Conservation (phyloP, 2,113 vertebrate species). For the Planiliza haematocheilus region DNA sequence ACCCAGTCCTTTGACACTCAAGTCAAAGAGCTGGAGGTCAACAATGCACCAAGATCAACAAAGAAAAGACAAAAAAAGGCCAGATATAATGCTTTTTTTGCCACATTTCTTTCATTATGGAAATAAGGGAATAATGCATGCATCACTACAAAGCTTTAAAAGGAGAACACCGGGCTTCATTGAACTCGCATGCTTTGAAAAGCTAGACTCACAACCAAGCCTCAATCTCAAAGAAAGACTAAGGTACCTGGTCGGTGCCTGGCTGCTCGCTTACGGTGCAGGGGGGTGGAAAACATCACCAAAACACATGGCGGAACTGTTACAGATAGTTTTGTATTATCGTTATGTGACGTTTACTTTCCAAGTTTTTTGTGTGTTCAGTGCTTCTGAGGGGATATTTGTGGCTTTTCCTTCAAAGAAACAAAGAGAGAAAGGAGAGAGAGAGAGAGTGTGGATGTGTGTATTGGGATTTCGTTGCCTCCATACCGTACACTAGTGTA, state of each 20-base stretch:
- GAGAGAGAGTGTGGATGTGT: background rate
- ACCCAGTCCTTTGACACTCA: slow-evolving; percentile 47
- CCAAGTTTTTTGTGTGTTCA: slow-evolving; percentile 25
- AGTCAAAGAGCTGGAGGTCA: slow-evolving; percentile 46
- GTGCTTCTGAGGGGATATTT: slow-evolving; percentile 26
- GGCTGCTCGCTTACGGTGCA: slow-evolving; percentile 34
- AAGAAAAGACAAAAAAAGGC: slow-evolving; percentile 33
- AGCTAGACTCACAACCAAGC: slow-evolving; percentile 16
- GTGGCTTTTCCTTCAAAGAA: slow-evolving; percentile 46
- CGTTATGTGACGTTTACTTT: slow-evolving; percentile 38
- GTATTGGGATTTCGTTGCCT: slow-evolving; percentile 42
- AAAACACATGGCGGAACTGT: slow-evolving; percentile 65
- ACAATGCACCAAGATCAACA: slow-evolving; percentile 31
- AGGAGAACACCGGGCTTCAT: slow-evolving; percentile 32
- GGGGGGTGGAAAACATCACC: background rate
- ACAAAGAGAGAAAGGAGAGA: slow-evolving; percentile 14
- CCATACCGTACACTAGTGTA: slow-evolving; percentile 19
- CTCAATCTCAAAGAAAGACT: slow-evolving; percentile 18
- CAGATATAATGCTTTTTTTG: slow-evolving; percentile 35
- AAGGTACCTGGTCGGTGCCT: slow-evolving; percentile 30
- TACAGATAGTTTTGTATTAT: slow-evolving; percentile 50
- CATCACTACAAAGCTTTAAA: slow-evolving; percentile 49
- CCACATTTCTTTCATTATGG: slow-evolving; percentile 43
- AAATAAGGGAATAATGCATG: slow-evolving; percentile 61
- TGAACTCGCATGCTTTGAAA: slow-evolving; percentile 30